Conservation (phyloP, 2,113 vertebrate species). For the Clinocottus analis region DNA sequence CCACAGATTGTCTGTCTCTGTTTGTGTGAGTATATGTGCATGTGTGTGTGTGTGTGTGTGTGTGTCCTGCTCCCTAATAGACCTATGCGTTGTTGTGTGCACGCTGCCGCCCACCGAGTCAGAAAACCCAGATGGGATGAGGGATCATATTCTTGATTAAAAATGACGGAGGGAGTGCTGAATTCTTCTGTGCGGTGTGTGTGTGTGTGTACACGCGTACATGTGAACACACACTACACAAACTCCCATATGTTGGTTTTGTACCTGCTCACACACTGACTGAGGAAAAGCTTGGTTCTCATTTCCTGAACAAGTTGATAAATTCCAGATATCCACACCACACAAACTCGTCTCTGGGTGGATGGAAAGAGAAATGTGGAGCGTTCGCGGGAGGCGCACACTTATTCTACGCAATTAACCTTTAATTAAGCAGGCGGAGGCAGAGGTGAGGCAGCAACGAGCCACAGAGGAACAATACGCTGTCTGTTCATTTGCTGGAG, state of each 20-base stretch:
- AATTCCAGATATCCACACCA: conserved; percentile 71
- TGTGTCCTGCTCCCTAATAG: conserved; percentile 16
- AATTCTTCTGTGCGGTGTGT: conserved; percentile 42
- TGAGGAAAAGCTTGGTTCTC: conserved; percentile 56
- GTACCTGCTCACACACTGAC: conserved; percentile 62
- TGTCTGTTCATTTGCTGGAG: conserved; percentile 72
- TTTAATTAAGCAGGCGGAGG: conserved; percentile 82
- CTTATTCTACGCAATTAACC: conserved; percentile 79
- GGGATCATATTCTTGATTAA: conserved; percentile 79
- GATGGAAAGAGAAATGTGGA: conserved; percentile 44
- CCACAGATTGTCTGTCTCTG: conserved; percentile 37
- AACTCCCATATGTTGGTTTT: conserved; percentile 61
- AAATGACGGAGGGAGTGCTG: conserved; percentile 62
- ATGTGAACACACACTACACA: conserved; percentile 19
- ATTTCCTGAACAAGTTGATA: conserved; percentile 80
- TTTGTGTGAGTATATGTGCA: conserved; percentile 45
- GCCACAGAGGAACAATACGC: conserved; percentile 77
- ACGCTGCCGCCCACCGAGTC: conserved; percentile 67
- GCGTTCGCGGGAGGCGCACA: conserved; percentile 27
- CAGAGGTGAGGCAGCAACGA: conserved; percentile 61
- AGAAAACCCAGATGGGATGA: conserved; percentile 75
- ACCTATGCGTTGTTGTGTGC: conserved; percentile 33
- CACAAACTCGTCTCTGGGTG: conserved; percentile 6
- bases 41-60: background rate
- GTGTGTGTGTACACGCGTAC: background rate